Base-by-base conservation (phyloP, 2,113 vertebrate genomes). In the Stigmatopora nigra region DNA sequence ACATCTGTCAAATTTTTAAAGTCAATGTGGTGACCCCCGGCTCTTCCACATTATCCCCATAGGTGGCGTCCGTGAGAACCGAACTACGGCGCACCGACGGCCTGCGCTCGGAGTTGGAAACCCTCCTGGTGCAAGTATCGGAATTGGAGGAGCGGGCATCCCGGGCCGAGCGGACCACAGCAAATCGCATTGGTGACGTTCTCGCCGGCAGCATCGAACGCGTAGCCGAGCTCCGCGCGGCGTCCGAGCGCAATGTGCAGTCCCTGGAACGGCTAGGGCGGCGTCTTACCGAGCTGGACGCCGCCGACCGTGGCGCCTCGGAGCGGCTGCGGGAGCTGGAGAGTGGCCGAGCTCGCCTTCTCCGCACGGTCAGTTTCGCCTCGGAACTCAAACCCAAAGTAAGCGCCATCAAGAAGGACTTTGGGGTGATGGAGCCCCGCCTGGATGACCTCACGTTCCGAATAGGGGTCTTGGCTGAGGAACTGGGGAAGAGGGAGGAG, bases 41-140 rank as follows among this genome's bases (percentile, higher is more conserved):
- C 5, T 8, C 67, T 19, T 89, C 67, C 88, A 14, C 46, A 5
- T 5, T 14, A 5, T 14, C 46, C 53, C 22, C 15, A 56, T 31
- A 90, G 70, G 91, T 96, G 49, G 86, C 90, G 16, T 85, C 92
- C 0, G 88, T 95, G 53, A 92, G 93, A 80, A 98, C 97, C 14
- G 95, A 99, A 14, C 73, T 97, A 66, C 90, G 97, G 61, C 90
- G 97, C 9, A 92, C 97, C 91, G 94, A 92, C 3, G 97, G 97
- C 35, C 87, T 97, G 20, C 86, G 88, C 70, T 88, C 91, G 0
- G 96, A 99, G 70, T 80, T 91, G 57, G 78, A 87, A 45, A 85
- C 84, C 0, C 75, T 99, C 77, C 84, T 91, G 60, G 79, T 87
- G 5, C 91, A 92, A 62, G 77, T 93, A 12, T 79, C 78, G 61